phyloP scores from a whole-genome alignment of 2,113 vertebrate species.

The Ptychochromis oligacanthus region DNA sequence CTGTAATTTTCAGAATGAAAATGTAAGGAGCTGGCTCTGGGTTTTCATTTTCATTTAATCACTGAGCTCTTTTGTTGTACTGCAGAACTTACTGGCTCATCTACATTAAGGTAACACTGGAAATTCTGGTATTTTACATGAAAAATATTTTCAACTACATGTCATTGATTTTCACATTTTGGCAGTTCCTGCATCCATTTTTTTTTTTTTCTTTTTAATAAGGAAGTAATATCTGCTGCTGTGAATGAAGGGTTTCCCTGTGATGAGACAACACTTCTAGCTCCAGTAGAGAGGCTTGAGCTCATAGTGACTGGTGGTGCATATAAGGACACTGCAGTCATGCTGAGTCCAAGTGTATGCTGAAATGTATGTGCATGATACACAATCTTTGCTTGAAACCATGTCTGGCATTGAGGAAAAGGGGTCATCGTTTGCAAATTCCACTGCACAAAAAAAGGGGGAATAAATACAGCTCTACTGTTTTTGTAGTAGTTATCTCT shows the following conservation, averaged over 20 bases:
- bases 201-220: not conserved
- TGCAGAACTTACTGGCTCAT: not conserved
- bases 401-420: constrained; percentile 18
- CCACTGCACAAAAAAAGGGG: not conserved
- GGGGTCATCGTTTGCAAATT: not conserved
- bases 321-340: constrained; percentile 11
- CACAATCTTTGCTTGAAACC: constrained; percentile 17
- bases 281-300: constrained; percentile 19
- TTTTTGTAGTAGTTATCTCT: not conserved
- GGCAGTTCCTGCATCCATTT: not conserved
- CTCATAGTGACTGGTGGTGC: constrained; percentile 31
- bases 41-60: not conserved
- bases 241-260: constrained; percentile 22
- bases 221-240: not conserved
- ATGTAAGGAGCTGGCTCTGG: not conserved
- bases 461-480: not conserved
- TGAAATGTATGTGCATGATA: constrained; percentile 10
- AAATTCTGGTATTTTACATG: not conserved
- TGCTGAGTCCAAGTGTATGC: not conserved
- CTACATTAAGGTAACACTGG: not conserved
- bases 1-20: not conserved
- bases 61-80: not conserved
- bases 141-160: not conserved
- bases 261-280: constrained; percentile 6
- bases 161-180: not conserved